Percentiles rank a stretch among this genome's conserved stretches.
phyloP scores from a whole-genome alignment of 2,888 invertebrate genomes.

The Dyspetes luteomarginatus region DNA sequence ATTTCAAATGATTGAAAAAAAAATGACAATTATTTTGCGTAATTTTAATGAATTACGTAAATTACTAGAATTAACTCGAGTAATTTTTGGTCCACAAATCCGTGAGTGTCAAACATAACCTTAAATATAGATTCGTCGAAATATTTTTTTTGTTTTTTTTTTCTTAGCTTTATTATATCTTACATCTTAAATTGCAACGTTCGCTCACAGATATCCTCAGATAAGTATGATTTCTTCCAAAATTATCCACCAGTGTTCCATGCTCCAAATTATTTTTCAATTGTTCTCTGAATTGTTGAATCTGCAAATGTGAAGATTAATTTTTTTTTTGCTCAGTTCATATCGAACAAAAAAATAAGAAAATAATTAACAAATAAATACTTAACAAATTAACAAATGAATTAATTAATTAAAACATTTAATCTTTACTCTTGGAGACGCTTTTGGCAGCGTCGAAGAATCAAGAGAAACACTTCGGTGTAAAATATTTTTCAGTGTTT shows the following conservation, averaged over 20 bases:
- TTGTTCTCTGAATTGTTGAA: constrained; percentile 73
- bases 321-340: background rate
- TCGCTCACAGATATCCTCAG: constrained; percentile 98
- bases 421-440: constrained; percentile 58
- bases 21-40: too few species aligned
- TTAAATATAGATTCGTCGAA: constrained; percentile 28
- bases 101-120: background rate
- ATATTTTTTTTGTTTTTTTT: constrained; percentile 5
- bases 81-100: too few species aligned
- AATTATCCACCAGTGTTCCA: constrained; percentile 89
- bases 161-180: constrained; percentile 80
- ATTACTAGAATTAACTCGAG: too few species aligned
- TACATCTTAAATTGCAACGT: constrained; percentile 98
- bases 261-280: constrained; percentile 66
- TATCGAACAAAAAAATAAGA: too few species aligned
- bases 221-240: constrained; percentile 95
- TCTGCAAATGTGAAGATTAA: constrained; percentile 72
- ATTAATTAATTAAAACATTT: too few species aligned
- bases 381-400: background rate
- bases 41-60: too few species aligned
- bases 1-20: too few species aligned
- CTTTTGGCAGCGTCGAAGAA: constrained; percentile 35
- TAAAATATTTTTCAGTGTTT: constrained; percentile 28
- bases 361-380: background rate
- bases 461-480: constrained; percentile 45